Evolutionary conservation across 1,140 invertebrate genomes (phyloP), one percentile per base, ranked within the genome.

Genomic region (Zeugodacus cucurbitae): DNA sequence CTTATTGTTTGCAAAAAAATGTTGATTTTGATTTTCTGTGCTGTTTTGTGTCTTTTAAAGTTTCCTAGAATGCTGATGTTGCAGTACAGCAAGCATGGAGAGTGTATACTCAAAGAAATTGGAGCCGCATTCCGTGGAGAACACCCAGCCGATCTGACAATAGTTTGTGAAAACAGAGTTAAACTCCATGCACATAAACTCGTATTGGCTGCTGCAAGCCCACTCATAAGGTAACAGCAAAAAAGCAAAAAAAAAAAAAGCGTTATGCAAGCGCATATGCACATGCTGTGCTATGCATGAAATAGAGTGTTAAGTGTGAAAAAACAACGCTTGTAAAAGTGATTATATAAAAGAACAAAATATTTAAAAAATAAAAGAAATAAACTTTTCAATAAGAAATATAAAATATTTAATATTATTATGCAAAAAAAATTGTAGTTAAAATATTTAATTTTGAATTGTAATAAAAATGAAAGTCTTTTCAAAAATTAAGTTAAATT

Each of bases 71-170:
- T 97, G 94, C 95, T 97, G 94, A 97, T 97, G 92, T 96, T 97
- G 94, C 97, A 97, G 94, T 97, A 97, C 94, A 96, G 97, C 94
- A 97, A 97, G 94, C 97, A 97, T 95, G 97, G 97, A 94, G 96
- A 97, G 94, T 97, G 96, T 93, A 96, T 97, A 94, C 96, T 97
- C 93, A 96, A 96, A 92, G 97, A 97, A 94, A 96, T 97, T 93
- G 96, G 96, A 91, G 96, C 96, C 90, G 97, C 97, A 95, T 97
- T 97, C 94, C 95, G 96, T 90, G 96, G 96, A 88, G 96, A 97
- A 92, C 95, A 96, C 93, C 96, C 96, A 93, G 96, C 97, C 44
- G 97, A 97, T 94, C 95, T 97, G 93, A 96, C 96, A 89, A 95
- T 97, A 90, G 95, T 97, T 64, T 97, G 97, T 93, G 96, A 97